Conservation (phyloP, 1,140 invertebrate species). For the Danaus plexippus region DNA sequence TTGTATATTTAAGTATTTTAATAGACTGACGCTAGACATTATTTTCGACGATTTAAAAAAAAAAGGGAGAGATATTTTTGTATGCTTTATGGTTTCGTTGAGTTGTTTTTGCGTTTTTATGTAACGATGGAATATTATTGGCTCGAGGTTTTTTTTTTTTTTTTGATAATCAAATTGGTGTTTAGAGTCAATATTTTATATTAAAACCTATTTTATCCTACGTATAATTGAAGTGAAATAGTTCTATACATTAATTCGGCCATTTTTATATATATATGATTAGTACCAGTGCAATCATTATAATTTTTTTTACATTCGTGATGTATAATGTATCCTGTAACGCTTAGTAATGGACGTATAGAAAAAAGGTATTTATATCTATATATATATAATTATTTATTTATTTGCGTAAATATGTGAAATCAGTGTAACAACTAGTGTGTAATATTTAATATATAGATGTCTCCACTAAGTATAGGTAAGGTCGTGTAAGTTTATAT, state of each 20-base stretch:
- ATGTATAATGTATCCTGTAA: constrained; percentile 20
- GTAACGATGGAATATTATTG: constrained; percentile 7
- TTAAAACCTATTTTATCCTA: neutral
- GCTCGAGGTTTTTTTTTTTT: neutral
- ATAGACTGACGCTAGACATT: constrained; percentile 44
- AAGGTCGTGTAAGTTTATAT: constrained; percentile 65
- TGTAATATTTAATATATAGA: constrained; percentile 63
- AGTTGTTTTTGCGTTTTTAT: constrained; percentile 4
- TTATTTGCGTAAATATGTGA: constrained; percentile 31
- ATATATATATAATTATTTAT: constrained; percentile 19
- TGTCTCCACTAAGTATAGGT: constrained; percentile 58
- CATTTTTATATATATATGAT: constrained; percentile 7
- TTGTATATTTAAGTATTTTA: constrained; percentile 44
- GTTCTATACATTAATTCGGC: neutral
- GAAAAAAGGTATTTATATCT: constrained; percentile 25
- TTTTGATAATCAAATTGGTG: neutral
- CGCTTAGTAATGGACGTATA: constrained; percentile 19
- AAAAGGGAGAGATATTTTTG: constrained; percentile 12
- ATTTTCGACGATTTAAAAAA: constrained; percentile 13
- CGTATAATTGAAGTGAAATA: constrained; percentile 2
- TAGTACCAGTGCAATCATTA: constrained; percentile 19
- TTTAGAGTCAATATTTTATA: neutral
- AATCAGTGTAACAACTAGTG: constrained; percentile 54
- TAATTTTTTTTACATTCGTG: constrained; percentile 4
- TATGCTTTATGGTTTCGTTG: constrained; percentile 9